Evolutionary conservation across 2,797 vertebrate genomes (phyloP).

Genomic region (Numenius phaeopus): DNA sequence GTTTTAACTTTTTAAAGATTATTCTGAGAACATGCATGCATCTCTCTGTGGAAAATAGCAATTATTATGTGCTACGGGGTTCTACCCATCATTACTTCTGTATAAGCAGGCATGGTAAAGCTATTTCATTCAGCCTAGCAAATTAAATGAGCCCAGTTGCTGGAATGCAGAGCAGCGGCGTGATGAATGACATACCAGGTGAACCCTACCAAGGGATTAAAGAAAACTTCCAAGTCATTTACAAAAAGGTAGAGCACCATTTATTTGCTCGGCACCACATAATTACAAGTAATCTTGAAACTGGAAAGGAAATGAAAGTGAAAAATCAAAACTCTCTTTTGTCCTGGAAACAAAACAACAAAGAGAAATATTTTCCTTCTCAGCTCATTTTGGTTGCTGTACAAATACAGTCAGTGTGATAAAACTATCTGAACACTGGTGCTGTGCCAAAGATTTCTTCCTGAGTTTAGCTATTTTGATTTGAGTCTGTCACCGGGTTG

Average conservation of each 20-base stretch:
- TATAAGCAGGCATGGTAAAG: constrained; percentile 17
- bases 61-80: background rate
- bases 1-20: background rate
- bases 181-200: constrained; percentile 4
- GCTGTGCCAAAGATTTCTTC: background rate
- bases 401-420: background rate
- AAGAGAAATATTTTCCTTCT: constrained; percentile 19
- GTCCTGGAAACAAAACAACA: constrained; percentile 8
- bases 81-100: constrained; percentile 4
- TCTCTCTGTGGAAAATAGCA: background rate
- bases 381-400: background rate
- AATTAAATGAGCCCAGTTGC: constrained; percentile 22
- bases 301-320: background rate
- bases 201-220: background rate
- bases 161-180: background rate
- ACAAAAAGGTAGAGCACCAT: background rate
- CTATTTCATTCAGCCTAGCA: background rate
- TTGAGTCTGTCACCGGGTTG: background rate
- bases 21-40: background rate
- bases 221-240: constrained; percentile 7
- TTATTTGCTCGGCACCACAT: background rate
- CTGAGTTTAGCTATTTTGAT: background rate
- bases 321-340: background rate
- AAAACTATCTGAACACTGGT: background rate
- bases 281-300: background rate